Conservation (phyloP, 2,797 vertebrate genomes). For the Thripadectes ignobilis region DNA sequence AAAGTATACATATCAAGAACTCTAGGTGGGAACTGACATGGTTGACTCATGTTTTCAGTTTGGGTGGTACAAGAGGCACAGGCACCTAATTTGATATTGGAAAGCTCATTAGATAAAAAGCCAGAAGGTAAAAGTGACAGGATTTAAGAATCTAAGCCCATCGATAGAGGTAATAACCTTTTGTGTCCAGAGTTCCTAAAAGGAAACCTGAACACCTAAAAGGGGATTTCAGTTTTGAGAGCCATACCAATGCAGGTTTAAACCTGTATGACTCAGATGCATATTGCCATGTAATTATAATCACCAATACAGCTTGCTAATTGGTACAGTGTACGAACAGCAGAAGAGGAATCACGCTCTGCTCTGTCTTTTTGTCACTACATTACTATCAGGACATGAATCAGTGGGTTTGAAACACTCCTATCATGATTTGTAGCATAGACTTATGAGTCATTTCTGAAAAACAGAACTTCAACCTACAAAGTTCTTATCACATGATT, state of each 20-base stretch:
- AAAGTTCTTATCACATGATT: not conserved
- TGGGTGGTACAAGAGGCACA: not conserved
- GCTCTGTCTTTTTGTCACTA: not conserved
- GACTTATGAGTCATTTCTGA: not conserved
- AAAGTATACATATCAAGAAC: too few relatives aligned
- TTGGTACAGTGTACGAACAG: not conserved
- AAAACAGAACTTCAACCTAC: not conserved
- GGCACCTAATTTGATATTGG: not conserved
- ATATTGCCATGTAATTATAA: not conserved
- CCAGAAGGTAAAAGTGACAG: not conserved
- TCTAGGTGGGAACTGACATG: not conserved
- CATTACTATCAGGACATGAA: not conserved
- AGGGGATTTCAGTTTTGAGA: fast-evolving
- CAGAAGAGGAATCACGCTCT: not conserved
- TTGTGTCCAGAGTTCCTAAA: not conserved
- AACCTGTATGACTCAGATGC: not conserved
- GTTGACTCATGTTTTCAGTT: not conserved
- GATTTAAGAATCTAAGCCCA: not conserved
- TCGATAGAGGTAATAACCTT: not conserved
- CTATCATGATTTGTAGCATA: not conserved
- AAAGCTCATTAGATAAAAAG: not conserved
- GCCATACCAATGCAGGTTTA: not conserved
- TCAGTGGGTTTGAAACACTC: not conserved
- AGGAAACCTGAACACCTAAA: not conserved
- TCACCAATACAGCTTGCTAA: not conserved